These are phyloP conservation scores for Muscicapa comitata DNA, from an alignment of 2,797 vertebrate genomes.

Conservation along the genomic window DNA sequence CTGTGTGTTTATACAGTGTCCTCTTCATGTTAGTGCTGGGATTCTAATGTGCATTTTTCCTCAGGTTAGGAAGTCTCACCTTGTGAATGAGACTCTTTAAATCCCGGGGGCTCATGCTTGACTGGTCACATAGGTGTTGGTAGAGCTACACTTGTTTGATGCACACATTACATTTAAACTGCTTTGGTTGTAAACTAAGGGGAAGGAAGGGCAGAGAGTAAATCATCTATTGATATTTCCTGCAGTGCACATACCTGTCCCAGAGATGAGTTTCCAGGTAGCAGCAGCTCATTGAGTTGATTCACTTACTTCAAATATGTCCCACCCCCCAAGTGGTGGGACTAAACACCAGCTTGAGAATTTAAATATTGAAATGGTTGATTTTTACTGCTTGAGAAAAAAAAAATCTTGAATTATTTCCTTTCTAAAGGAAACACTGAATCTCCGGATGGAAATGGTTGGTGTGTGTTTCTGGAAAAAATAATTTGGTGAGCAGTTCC, in stretches of 20 bases:
- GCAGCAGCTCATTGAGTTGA: background rate
- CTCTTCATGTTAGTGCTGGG: background rate
- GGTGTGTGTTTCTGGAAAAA: constrained; percentile 17
- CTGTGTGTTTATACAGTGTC: no score
- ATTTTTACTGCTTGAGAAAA: background rate
- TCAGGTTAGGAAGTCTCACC: background rate
- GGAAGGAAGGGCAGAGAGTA: background rate
- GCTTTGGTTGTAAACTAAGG: background rate
- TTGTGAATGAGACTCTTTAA: background rate
- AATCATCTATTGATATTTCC: background rate
- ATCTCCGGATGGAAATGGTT: constrained; percentile 1
- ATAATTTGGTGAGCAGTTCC: background rate
- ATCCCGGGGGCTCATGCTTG: background rate
- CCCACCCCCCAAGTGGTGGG: fast-evolving
- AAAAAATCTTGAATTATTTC: background rate
- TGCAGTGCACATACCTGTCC: background rate
- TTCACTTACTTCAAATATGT: fast-evolving
- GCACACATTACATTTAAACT: background rate
- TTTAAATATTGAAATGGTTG: background rate
- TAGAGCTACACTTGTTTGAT: background rate
- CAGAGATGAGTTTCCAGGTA: background rate
- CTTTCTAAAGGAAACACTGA: background rate
- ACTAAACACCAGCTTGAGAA: background rate
- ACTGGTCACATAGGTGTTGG: background rate
- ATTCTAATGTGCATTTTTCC: background rate